Percentiles rank a stretch among this genome's conserved stretches.
phyloP scores from a whole-genome alignment of 2,113 vertebrate species.

The Neogobius melanostomus region DNA sequence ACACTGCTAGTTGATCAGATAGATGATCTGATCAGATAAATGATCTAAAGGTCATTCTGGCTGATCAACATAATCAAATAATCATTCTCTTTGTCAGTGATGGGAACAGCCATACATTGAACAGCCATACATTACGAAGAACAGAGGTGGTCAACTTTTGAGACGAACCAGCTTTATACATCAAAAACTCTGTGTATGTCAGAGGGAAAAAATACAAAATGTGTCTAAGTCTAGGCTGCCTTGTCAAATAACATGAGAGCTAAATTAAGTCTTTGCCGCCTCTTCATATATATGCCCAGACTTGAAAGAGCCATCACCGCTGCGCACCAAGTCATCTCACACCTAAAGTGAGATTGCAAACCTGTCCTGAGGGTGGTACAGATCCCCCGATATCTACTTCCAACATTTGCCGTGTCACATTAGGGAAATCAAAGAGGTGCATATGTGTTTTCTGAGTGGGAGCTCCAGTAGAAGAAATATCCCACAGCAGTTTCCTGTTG shows the following conservation, averaged over 20 bases:
- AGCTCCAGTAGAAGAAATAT: slow-evolving; percentile 36
- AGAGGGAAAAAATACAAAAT: neutral
- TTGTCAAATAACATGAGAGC: slow-evolving; percentile 13
- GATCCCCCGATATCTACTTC: slow-evolving; percentile 38
- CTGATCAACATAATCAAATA: neutral
- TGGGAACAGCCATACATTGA: neutral
- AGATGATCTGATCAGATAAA: neutral
- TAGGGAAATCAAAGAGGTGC: slow-evolving; percentile 52
- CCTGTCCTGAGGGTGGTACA: slow-evolving; percentile 28
- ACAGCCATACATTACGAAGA: neutral
- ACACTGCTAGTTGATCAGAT: neutral
- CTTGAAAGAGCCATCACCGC: slow-evolving; percentile 29
- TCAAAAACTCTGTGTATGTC: neutral
- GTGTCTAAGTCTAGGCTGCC: neutral
- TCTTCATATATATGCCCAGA: slow-evolving; percentile 26
- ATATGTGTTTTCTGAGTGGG: slow-evolving; percentile 27
- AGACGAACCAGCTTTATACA: neutral
- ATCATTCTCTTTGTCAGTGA: neutral
- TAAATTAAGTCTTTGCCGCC: slow-evolving; percentile 15
- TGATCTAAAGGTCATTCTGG: neutral
- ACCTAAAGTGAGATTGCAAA: slow-evolving; percentile 39
- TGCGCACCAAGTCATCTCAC: slow-evolving; percentile 20
- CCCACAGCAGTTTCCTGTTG: slow-evolving; percentile 55
- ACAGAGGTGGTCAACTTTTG: neutral
- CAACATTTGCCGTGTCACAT: slow-evolving; percentile 46